phyloP scores from a whole-genome alignment of 2,797 vertebrate species.

The Stomatorhinus walkeri region DNA sequence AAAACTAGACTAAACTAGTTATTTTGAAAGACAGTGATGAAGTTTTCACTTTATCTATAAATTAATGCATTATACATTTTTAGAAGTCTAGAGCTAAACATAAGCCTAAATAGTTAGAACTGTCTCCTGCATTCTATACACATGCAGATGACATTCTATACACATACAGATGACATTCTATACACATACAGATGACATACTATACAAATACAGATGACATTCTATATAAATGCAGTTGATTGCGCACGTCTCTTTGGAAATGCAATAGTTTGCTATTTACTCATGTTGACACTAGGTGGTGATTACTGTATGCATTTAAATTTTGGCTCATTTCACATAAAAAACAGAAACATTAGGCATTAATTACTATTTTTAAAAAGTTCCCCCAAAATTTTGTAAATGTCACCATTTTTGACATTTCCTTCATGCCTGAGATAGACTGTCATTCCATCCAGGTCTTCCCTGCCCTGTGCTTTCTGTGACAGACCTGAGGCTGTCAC shows the following conservation, averaged over 20 bases:
- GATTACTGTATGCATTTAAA: not conserved
- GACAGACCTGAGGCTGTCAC: not conserved
- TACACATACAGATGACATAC: no score
- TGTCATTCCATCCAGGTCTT: not conserved
- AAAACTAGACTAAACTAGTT: not conserved
- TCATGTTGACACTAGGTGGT: not conserved
- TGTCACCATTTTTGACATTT: not conserved
- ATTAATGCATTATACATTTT: not conserved
- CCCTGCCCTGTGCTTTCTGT: not conserved
- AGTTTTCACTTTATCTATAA: not conserved
- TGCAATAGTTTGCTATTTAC: not conserved
- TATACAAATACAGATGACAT: not conserved
- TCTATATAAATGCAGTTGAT: not conserved
- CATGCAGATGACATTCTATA: no score
- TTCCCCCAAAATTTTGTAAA: not conserved
- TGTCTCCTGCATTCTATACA: not conserved
- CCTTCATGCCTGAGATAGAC: not conserved
- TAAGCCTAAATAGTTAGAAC: not conserved
- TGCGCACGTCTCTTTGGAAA: not conserved
- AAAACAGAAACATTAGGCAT: not conserved
- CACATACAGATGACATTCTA: no score
- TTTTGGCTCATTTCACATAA: not conserved
- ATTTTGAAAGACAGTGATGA: not conserved
- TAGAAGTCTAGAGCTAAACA: not conserved
- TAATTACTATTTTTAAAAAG: not conserved